phyloP scores from a whole-genome alignment of 2,888 invertebrate genomes.

The Acleris emargana region DNA sequence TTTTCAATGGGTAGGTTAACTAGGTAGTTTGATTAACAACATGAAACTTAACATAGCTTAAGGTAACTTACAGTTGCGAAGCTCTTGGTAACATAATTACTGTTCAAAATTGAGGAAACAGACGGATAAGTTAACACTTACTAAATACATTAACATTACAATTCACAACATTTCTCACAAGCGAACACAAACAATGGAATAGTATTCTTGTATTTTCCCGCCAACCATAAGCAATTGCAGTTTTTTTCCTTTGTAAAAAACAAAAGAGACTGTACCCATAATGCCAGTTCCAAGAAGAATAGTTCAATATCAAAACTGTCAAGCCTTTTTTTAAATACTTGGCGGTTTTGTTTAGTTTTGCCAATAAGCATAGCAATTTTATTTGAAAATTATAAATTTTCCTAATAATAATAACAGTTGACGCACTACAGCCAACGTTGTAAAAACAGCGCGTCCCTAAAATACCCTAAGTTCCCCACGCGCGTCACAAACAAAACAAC shows the following conservation, averaged over 20 bases:
- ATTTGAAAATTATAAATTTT: too few species aligned
- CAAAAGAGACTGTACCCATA: too few species aligned
- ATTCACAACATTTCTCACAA: background rate
- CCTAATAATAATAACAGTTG: too few species aligned
- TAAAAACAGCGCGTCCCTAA: too few species aligned
- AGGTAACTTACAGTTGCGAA: constrained; percentile 22
- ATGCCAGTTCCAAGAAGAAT: too few species aligned
- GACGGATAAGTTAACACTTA: background rate
- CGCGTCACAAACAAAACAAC: background rate
- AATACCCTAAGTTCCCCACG: background rate
- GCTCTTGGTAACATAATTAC: constrained; percentile 24
- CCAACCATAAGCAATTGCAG: background rate
- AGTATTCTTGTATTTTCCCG: constrained; percentile 14
- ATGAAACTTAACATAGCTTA: background rate
- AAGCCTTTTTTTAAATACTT: too few species aligned
- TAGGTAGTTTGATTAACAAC: constrained; percentile 19
- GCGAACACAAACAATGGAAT: too few species aligned
- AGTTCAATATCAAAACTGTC: too few species aligned
- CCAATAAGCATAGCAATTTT: too few species aligned
- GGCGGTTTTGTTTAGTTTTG: too few species aligned
- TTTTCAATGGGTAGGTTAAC: constrained; percentile 12
- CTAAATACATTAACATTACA: background rate
- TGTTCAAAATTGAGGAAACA: background rate
- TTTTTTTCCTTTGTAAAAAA: constrained; percentile 6
- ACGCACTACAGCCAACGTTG: too few species aligned